Base-by-base conservation (phyloP, 2,113 vertebrate species). In the Ifrita kowaldi region DNA sequence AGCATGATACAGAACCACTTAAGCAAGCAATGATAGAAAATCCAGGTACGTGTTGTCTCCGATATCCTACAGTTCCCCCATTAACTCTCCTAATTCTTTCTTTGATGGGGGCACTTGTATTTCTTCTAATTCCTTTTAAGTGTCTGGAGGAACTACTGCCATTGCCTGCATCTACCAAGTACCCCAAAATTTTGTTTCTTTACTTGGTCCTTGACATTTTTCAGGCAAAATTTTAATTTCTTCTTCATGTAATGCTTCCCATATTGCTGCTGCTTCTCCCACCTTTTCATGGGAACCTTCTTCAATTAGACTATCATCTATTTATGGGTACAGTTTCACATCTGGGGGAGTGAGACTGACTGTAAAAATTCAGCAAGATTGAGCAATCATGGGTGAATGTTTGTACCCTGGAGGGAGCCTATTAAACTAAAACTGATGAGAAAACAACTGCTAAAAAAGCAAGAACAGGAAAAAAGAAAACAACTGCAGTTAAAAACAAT, bases 1-100 rank as follows among this genome's bases (percentile, higher is more conserved):
- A 92, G 81, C 87, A 91, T 75, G 74, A 97, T 97, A 96, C 55
- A 55, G 41, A 80, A 47, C n/a, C 47, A 86, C 53, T 37, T 33
- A 33, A 0, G 1, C 1, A 0, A 77, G 71, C 35, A 84, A 42
- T 20, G 35, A 69, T 2, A 83, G 63, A 69, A 83, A 76, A 55
- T 33, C 26, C 41, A 83, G 21, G n/a, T 19, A 83, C 8, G 1
- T 35, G 24, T 69, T 76, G 62, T 62, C 41, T 69, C 55, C 41
- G 76, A 32, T 35, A 55, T 55, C n/a, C n/a, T 32, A 4, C 42
- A 35, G 55, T 35, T 83, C 55, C n/a, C n/a, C n/a, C n/a, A 47
- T 69, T 35, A 83, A 35, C 11, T 69, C 17, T 35, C 21, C 21
- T 47, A 68, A 68, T 46, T 75, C n/a, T 53, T 47, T 47, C 20